Conservation (phyloP, 2,888 invertebrate species). For the Drosophila macrothrix region DNA sequence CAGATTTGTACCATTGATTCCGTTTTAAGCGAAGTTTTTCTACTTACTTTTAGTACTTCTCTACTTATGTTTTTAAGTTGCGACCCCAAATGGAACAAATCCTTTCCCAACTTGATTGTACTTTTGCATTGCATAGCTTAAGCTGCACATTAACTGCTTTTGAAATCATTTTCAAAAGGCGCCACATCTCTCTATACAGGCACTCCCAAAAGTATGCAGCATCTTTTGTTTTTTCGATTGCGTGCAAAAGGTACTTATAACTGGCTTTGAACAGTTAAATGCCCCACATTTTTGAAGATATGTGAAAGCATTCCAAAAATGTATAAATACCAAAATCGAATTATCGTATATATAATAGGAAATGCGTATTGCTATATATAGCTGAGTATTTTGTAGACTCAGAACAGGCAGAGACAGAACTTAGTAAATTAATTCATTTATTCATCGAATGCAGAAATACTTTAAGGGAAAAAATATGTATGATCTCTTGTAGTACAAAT, state of each 20-base stretch:
- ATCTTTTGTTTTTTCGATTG: constrained; percentile 50
- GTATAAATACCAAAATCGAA: neutral
- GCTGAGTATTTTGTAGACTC: neutral
- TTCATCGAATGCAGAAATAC: no score
- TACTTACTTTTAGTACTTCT: neutral
- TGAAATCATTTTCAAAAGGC: constrained; percentile 7
- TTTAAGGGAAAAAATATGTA: no score
- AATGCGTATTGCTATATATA: neutral
- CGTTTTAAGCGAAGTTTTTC: neutral
- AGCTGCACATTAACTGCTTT: neutral
- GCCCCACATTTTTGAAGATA: neutral
- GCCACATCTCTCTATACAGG: constrained; percentile 22
- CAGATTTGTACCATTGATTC: neutral
- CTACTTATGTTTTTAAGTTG: neutral
- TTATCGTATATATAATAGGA: neutral
- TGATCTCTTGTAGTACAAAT: no score
- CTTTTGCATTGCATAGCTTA: neutral
- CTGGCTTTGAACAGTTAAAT: neutral
- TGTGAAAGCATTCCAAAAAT: neutral
- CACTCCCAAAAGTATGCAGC: constrained; percentile 43
- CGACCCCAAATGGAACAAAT: neutral
- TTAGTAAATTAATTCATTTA: no score
- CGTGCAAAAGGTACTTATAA: neutral
- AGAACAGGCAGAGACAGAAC: neutral
- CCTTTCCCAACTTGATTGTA: neutral